Conservation (phyloP, 2,113 vertebrate species). For the Edolisoma coerulescens region DNA sequence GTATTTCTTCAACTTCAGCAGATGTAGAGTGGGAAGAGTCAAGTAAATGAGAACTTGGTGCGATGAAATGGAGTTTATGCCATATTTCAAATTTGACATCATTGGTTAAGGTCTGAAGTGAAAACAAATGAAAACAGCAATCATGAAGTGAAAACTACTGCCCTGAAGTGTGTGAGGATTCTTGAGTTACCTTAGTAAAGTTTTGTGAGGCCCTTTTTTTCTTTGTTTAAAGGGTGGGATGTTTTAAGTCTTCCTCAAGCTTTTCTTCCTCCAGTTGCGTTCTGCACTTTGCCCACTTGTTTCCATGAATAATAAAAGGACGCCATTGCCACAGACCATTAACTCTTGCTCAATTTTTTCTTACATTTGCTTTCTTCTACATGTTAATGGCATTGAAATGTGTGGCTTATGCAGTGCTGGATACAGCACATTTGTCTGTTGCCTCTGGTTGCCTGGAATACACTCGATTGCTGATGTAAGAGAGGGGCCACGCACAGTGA, state of each 20-base stretch:
- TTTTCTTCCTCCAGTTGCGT: neutral
- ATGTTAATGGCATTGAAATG: neutral
- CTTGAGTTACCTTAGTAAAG: neutral
- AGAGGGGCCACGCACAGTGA: neutral
- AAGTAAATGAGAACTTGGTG: conserved; percentile 24
- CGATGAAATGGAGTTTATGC: conserved; percentile 37
- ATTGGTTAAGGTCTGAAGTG: neutral
- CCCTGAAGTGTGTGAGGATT: neutral
- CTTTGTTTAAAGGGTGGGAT: neutral
- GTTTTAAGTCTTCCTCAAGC: neutral
- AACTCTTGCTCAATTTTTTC: neutral
- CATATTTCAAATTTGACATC: conserved; percentile 28
- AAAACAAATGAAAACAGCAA: conserved; percentile 39
- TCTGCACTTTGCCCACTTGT: neutral
- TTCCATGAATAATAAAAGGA: neutral
- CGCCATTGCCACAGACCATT: neutral
- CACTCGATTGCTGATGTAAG: neutral
- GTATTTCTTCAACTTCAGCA: conserved; percentile 1
- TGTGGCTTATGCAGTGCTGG: neutral
- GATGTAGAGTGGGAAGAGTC: conserved; percentile 62
- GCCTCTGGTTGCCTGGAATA: neutral
- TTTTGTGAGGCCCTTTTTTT: neutral
- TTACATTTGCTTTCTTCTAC: neutral
- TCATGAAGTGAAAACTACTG: neutral
- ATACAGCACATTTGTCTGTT: neutral